Conservation (phyloP, 2,888 invertebrate genomes). For the Biston stratarius region DNA sequence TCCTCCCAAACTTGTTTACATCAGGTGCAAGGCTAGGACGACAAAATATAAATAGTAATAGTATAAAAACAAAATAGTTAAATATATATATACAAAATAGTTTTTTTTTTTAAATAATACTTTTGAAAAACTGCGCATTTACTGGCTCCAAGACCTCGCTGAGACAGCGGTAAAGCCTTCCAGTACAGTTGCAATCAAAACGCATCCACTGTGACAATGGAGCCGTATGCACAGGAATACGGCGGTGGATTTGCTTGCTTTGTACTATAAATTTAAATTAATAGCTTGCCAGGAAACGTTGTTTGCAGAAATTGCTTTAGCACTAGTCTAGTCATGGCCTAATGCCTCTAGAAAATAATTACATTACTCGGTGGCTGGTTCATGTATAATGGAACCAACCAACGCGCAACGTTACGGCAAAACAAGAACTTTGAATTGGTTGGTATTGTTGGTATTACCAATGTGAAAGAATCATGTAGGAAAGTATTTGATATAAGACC, state of each 20-base stretch:
- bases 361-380: too few relatives aligned
- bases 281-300: not conserved
- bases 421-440: too few relatives aligned
- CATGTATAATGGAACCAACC: too few relatives aligned
- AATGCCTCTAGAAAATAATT: not conserved
- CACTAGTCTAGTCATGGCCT: not conserved
- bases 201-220: conserved; percentile 8
- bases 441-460: too few relatives aligned
- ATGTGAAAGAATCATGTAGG: too few relatives aligned
- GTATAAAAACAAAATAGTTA: too few relatives aligned
- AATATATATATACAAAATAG: too few relatives aligned
- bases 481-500: too few relatives aligned
- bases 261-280: not conserved
- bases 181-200: conserved; percentile 10
- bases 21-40: conserved; percentile 52
- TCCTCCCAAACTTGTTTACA: conserved; percentile 65
- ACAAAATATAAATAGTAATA: too few relatives aligned
- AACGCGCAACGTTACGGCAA: too few relatives aligned
- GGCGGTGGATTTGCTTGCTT: not conserved
- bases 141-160: conserved; percentile 7
- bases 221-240: not conserved
- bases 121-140: not conserved
- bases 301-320: not conserved
- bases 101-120: too few relatives aligned
- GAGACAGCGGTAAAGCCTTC: conserved; percentile 7